Conservation (phyloP, 2,888 invertebrate genomes). For the Campoplex capitator region DNA sequence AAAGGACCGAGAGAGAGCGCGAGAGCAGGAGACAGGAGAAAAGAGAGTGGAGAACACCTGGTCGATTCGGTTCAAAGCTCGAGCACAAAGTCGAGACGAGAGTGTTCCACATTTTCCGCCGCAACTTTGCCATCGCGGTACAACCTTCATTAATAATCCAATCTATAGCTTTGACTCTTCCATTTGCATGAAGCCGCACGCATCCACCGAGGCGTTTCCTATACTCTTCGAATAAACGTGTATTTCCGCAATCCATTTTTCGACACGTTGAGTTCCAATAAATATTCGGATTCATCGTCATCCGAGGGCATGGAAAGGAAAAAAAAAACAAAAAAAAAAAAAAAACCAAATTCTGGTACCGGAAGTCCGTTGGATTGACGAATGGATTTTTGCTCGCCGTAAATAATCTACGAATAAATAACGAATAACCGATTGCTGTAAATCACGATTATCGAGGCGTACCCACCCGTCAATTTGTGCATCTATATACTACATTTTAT, state of each 20-base stretch:
- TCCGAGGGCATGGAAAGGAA: constrained; percentile 19
- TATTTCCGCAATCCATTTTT: background rate
- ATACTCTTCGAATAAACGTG: background rate
- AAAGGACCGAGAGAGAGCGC: constrained; percentile 5
- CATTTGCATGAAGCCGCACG: background rate
- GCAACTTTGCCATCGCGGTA: background rate
- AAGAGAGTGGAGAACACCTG: constrained; percentile 7
- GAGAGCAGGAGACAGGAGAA: background rate
- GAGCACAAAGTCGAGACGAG: constrained; percentile 24
- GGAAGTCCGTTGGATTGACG: constrained; percentile 31
- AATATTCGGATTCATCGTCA: constrained; percentile 39
- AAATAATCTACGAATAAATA: constrained; percentile 68
- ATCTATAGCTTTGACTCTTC: background rate
- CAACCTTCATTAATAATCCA: background rate
- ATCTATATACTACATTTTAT: constrained; percentile 31
- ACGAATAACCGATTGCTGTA: constrained; percentile 79
- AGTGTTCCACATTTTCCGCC: background rate
- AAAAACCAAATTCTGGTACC: constrained; percentile 7
- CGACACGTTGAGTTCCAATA: constrained; percentile 21
- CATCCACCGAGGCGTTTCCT: background rate
- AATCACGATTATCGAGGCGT: constrained; percentile 80
- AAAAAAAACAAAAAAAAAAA: too few species aligned
- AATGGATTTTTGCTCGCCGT: constrained; percentile 57
- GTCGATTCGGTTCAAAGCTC: constrained; percentile 32
- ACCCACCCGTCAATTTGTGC: constrained; percentile 47